Conservation (phyloP, 2,888 invertebrate species). For the Rhaphigaster nebulosa region DNA sequence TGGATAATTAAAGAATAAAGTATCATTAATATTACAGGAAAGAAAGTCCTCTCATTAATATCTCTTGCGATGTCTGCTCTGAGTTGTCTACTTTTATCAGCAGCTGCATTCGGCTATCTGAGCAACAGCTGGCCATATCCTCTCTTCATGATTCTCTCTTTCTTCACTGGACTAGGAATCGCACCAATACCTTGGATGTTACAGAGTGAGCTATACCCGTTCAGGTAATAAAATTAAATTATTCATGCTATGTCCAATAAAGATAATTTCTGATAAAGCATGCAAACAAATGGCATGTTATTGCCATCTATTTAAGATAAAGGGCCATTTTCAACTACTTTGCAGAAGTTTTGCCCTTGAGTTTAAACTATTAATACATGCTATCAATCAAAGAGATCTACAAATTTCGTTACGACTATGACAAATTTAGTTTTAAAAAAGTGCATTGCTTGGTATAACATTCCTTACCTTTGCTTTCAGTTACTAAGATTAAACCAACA, state of each 20-base stretch:
- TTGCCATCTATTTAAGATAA: background rate
- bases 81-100: conserved; percentile 59
- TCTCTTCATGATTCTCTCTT: conserved; percentile 70
- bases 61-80: conserved; percentile 70
- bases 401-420: background rate
- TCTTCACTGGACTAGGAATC: conserved; percentile 69
- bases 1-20: background rate
- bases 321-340: too few relatives aligned
- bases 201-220: conserved; percentile 74
- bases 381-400: background rate
- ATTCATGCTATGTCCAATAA: background rate
- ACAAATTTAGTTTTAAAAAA: too few relatives aligned
- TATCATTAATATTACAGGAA: conserved; percentile 65
- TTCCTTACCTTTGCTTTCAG: too few relatives aligned
- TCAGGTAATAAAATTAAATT: conserved; percentile 69
- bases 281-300: too few relatives aligned
- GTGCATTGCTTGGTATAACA: too few relatives aligned
- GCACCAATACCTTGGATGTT: conserved; percentile 73
- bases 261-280: background rate
- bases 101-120: conserved; percentile 58
- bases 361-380: background rate
- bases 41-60: conserved; percentile 71
- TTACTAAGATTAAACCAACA: too few relatives aligned
- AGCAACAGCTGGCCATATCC: conserved; percentile 70
- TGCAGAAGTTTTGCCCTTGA: background rate